A percentile compares a stretch with the other conserved stretches of the same genome.
These are phyloP conservation scores for Andrena minutula DNA, from an alignment of 2,888 invertebrate genomes.

Conservation along the genomic window DNA sequence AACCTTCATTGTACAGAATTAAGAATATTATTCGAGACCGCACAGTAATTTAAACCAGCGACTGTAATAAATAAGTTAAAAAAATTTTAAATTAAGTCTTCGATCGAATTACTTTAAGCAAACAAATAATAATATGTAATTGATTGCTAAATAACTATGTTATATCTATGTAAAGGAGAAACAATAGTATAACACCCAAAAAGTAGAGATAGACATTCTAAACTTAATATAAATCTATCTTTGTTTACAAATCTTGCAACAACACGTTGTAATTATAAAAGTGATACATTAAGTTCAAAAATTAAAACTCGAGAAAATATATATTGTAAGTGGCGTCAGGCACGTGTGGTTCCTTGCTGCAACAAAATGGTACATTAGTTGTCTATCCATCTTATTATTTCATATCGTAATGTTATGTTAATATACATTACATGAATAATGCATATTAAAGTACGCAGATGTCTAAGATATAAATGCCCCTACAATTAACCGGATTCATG, in stretches of 20 bases:
- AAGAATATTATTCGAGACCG: no score
- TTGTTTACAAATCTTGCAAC: not conserved
- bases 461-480: conserved; percentile 7
- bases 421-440: not conserved
- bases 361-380: not conserved
- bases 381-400: not conserved
- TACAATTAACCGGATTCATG: not conserved
- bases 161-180: not conserved
- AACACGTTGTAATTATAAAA: no score
- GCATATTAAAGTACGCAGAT: not conserved
- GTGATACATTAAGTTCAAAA: not conserved
- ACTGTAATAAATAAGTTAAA: no score
- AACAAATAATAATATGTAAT: no score
- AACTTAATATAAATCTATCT: not conserved
- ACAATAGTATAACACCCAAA: not conserved
- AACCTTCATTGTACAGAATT: no score
- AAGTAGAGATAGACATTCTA: not conserved
- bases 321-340: not conserved
- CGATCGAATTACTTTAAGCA: no score
- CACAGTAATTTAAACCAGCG: no score
- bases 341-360: not conserved
- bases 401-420: not conserved
- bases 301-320: no score
- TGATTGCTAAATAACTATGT: no score
- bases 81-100: no score